A percentile compares a stretch with the other conserved stretches of the same genome.
Evolutionary conservation across 2,797 vertebrate genomes (phyloP).

Genomic region (Trachurus trachurus): DNA sequence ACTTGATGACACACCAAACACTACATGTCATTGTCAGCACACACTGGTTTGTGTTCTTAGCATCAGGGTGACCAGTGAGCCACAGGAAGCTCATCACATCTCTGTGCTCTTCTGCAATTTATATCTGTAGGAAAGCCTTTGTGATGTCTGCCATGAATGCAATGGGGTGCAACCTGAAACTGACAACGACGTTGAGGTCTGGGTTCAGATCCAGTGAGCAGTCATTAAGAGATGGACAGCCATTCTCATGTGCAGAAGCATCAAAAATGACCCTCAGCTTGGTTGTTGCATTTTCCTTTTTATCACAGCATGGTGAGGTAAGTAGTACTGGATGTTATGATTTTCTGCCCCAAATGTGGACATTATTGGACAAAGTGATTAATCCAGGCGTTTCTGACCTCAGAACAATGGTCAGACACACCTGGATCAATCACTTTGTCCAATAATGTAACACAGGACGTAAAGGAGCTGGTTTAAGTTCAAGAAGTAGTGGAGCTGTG

Average conservation of each 20-base stretch:
- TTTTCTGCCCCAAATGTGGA: no score
- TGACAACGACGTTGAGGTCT: background rate
- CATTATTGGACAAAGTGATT: no score
- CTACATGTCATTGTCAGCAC: constrained; percentile 38
- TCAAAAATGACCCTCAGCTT: background rate
- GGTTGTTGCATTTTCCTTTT: background rate
- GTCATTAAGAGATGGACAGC: constrained; percentile 3
- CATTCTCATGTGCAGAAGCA: constrained; percentile 3
- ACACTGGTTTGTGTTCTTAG: background rate
- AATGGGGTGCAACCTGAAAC: constrained; percentile 1
- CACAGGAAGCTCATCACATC: constrained; percentile 36
- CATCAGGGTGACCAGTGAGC: constrained; percentile 5
- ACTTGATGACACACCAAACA: constrained; percentile 28
- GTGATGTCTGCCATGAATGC: constrained; percentile 22
- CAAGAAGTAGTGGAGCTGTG: no score
- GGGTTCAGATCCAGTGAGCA: constrained; percentile 13
- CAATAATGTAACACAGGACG: no score
- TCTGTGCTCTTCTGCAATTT: constrained; percentile 7
- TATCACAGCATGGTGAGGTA: constrained; percentile 6
- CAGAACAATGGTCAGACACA: no score
- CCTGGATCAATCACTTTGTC: no score
- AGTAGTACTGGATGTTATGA: background rate
- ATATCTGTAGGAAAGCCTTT: constrained; percentile 29
- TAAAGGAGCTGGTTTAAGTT: no score
- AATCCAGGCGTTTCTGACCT: no score